Evolutionary conservation across 2,113 vertebrate genomes (phyloP), one percentile per base, ranked within the genome.

Genomic region (Montifringilla adamsi): DNA sequence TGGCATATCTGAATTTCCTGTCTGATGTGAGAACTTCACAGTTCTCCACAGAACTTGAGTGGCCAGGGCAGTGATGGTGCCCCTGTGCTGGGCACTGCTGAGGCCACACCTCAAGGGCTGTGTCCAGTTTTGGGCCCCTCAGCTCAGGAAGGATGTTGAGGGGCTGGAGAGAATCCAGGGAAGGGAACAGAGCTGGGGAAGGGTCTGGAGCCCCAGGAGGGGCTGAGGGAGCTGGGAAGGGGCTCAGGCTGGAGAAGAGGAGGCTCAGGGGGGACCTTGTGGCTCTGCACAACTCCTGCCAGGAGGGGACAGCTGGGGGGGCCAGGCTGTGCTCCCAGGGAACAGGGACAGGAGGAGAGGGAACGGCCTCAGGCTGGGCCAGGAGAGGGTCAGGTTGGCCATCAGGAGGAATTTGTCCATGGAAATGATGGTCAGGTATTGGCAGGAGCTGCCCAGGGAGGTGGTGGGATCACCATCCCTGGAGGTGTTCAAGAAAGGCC

Each of bases 351-450:
- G 66, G 20, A 79, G 8, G 30, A 31, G 41, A 56, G 16, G 75
- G n/a, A 70, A 41, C 0, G 0, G 30, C 56, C 56, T 55, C 75
- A 31, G 1, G 19, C 1, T n/a, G 30, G 1, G 30, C 24, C 41
- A 35, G 26, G 30, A 16, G 10, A 56, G 21, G 43, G 0, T 18
- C 11, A 35, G 15, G 5, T 0, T 26, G 35, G 35, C 8, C 7
- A 72, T 2, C 26, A 49, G 43, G 3, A 15, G 21, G 11, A 44
- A 50, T 73, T 80, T 66, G 31, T 47, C 4, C 24, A 24, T 31
- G 35, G 50, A 58, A 50, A 27, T 10, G 26, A 3, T 43, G 21
- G 9, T 43, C 35, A 49, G 39, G 9, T 20, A 4, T 3, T 64
- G 58, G n/a, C 6, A 72, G 33, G 27, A 9, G 27, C 14, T 53